These are phyloP conservation scores for Plecotus auritus DNA, from an alignment of 2,113 vertebrate genomes.

Conservation along the genomic window DNA sequence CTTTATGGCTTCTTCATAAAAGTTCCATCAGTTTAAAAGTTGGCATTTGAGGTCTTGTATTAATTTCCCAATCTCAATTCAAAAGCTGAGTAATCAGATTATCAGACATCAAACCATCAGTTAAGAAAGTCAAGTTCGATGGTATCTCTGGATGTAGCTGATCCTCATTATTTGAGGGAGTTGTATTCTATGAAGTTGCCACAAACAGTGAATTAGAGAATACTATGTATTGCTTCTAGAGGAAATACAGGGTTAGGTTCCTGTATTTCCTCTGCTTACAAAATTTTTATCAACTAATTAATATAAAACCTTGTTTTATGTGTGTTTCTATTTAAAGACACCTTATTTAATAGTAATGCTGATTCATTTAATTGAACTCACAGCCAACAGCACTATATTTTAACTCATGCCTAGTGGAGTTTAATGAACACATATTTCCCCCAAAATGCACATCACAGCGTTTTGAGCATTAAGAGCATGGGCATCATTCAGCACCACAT, in stretches of 20 bases:
- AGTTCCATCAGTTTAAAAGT: neutral
- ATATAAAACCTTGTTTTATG: neutral
- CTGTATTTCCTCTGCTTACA: neutral
- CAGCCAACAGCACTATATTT: neutral
- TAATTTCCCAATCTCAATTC: neutral
- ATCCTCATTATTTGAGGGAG: neutral
- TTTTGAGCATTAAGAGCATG: neutral
- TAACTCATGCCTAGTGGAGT: neutral
- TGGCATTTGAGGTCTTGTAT: neutral
- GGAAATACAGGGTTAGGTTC: neutral
- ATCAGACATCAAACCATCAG: neutral
- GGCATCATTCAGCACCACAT: neutral
- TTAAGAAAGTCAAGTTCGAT: neutral
- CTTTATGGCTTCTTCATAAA: slow-evolving; percentile 3
- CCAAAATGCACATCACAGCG: neutral
- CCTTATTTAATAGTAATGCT: neutral
- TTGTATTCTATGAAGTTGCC: neutral
- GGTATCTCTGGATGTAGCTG: neutral
- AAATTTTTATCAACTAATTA: neutral
- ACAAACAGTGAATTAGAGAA: neutral
- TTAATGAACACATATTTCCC: neutral
- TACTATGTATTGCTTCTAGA: neutral
- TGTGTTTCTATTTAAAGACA: slow-evolving; percentile 11
- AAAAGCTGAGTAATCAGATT: neutral
- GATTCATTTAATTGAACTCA: neutral